A percentile compares a stretch with the other conserved stretches of the same genome.
Conservation (phyloP, 2,888 invertebrate genomes). For the Lithophane leautieri region DNA sequence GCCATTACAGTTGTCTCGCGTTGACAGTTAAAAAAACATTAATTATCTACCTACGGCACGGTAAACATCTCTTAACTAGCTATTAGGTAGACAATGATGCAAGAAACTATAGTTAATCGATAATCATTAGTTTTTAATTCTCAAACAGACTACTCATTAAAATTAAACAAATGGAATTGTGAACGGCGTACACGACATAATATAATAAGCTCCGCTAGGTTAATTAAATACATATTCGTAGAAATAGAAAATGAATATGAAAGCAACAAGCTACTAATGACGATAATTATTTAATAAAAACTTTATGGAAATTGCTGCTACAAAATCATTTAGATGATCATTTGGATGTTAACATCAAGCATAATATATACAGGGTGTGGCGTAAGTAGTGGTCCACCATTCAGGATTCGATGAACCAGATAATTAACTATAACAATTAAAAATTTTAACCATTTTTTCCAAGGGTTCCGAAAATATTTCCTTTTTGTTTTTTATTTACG, state of each 20-base stretch:
- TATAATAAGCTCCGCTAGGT: constrained; percentile 30
- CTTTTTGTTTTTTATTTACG: too few species aligned
- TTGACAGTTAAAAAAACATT: constrained; percentile 78
- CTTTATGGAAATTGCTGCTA: background rate
- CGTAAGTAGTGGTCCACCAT: too few species aligned
- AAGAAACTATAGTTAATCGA: constrained; percentile 66
- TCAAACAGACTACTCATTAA: constrained; percentile 63
- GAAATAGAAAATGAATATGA: constrained; percentile 32
- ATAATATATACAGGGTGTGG: too few species aligned
- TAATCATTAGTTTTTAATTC: constrained; percentile 65
- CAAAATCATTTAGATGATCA: background rate
- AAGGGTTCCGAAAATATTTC: too few species aligned
- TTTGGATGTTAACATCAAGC: background rate
- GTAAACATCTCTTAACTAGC: constrained; percentile 72
- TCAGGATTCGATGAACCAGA: too few species aligned
- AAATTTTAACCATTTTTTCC: too few species aligned
- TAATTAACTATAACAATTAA: too few species aligned
- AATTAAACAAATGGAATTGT: constrained; percentile 64
- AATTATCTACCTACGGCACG: constrained; percentile 74
- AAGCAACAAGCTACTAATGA: constrained; percentile 26
- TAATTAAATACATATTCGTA: constrained; percentile 33
- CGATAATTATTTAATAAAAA: constrained; percentile 9
- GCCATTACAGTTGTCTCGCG: constrained; percentile 72
- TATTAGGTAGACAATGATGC: constrained; percentile 68
- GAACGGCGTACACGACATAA: constrained; percentile 22